Conservation (phyloP, 1,140 invertebrate genomes). For the Capitella teleta region DNA sequence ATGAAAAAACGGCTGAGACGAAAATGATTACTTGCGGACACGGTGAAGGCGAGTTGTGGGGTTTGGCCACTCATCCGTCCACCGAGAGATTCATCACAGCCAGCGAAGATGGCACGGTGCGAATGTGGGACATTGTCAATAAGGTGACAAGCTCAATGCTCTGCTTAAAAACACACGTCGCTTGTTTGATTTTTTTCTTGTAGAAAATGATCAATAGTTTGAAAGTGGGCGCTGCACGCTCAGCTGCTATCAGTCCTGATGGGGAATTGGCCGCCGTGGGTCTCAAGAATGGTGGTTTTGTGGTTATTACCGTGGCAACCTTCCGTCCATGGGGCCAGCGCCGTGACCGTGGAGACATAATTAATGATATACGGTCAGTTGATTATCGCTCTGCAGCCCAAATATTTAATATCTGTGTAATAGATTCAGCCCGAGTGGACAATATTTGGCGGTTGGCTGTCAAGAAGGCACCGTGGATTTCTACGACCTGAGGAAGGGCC, state of each 20-base stretch:
- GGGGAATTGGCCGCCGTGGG: slow-evolving; percentile 39
- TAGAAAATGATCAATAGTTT: slow-evolving; percentile 30
- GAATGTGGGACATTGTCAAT: slow-evolving; percentile 35
- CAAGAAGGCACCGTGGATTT: slow-evolving; percentile 39
- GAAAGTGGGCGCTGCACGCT: slow-evolving; percentile 26
- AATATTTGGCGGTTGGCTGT: slow-evolving; percentile 35
- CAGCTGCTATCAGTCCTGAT: slow-evolving; percentile 30
- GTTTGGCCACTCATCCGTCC: slow-evolving; percentile 34
- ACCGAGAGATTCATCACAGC: slow-evolving; percentile 32
- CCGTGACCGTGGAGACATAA: slow-evolving; percentile 28
- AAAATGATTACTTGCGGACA: slow-evolving; percentile 32
- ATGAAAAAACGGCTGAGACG: slow-evolving; percentile 33
- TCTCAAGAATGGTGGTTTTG: slow-evolving; percentile 37
- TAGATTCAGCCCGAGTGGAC: slow-evolving; percentile 37
- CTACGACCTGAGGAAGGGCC: slow-evolving; percentile 33
- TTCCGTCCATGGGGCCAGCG: slow-evolving; percentile 30
- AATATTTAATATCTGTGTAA: slow-evolving; percentile 1
- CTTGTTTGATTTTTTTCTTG: no score
- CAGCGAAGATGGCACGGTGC: slow-evolving; percentile 37
- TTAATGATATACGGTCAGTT: slow-evolving; percentile 33
- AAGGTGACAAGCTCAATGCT: no score
- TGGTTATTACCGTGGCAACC: slow-evolving; percentile 24
- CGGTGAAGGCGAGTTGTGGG: slow-evolving; percentile 41
- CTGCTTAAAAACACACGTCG: no score
- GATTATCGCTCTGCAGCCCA: not conserved